Evolutionary conservation across 2,797 vertebrate species (phyloP).

Genomic region (Trematomus bernacchii): DNA sequence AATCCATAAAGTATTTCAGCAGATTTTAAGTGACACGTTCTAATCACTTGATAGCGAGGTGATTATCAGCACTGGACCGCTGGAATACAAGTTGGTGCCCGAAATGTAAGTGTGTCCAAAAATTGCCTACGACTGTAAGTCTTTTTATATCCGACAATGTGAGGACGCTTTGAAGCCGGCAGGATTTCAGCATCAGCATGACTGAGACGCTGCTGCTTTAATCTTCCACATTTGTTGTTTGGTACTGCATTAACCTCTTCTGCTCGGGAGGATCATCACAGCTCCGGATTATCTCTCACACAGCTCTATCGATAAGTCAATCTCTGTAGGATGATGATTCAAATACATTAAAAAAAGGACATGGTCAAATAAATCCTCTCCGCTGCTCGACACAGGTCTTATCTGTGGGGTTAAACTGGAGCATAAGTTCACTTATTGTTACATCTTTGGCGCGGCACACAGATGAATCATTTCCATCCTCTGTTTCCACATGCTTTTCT

Average conservation of each 20-base stretch:
- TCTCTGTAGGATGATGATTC: slow-evolving; percentile 38
- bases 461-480: slow-evolving; percentile 54
- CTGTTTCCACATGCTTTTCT: slow-evolving; percentile 44
- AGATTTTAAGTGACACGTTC: slow-evolving; percentile 13
- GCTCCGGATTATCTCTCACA: slow-evolving; percentile 50
- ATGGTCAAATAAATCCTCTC: slow-evolving; percentile 43
- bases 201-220: slow-evolving; percentile 58
- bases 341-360: slow-evolving; percentile 21
- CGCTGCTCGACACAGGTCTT: slow-evolving; percentile 31
- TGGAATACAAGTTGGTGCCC: slow-evolving; percentile 40
- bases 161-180: slow-evolving; percentile 56
- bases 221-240: slow-evolving; percentile 66
- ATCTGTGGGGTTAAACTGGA: slow-evolving; percentile 56
- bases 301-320: slow-evolving; percentile 40
- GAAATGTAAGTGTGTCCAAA: slow-evolving; percentile 64
- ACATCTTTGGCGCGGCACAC: slow-evolving; percentile 33
- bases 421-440: slow-evolving; percentile 37
- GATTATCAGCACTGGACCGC: slow-evolving; percentile 37
- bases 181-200: slow-evolving; percentile 65
- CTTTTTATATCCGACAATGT: slow-evolving; percentile 64
- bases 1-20: slow-evolving; percentile 18
- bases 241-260: slow-evolving; percentile 71
- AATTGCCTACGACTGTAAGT: slow-evolving; percentile 57
- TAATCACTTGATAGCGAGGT: slow-evolving; percentile 22
- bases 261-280: slow-evolving; percentile 42